These are phyloP conservation scores for Florisuga fusca DNA, from an alignment of 2,797 vertebrate genomes.

Conservation along the genomic window DNA sequence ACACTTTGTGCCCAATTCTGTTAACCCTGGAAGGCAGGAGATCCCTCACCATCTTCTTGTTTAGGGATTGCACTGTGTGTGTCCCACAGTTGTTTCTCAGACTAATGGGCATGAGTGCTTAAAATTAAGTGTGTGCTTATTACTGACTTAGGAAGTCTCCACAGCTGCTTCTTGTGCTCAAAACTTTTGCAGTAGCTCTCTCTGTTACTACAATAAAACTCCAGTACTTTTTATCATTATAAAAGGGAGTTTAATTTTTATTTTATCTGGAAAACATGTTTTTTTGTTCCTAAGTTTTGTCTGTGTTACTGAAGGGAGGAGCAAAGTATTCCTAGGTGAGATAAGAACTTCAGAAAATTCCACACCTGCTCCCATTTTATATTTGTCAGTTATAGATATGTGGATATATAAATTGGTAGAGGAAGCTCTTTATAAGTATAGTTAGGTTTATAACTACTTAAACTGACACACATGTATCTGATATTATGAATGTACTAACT, in stretches of 20 bases:
- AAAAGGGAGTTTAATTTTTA: background rate
- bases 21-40: background rate
- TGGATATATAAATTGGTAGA: background rate
- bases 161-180: rapidly evolving
- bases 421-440: background rate
- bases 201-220: background rate
- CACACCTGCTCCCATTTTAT: background rate
- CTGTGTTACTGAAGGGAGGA: background rate
- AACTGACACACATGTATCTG: background rate
- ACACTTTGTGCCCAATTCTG: background rate
- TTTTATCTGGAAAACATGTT: background rate
- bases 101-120: rapidly evolving
- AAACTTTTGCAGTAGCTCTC: background rate
- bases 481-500: background rate
- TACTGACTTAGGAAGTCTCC: background rate
- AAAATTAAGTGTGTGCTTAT: background rate
- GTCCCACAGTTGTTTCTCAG: background rate
- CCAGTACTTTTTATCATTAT: background rate
- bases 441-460: background rate
- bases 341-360: background rate
- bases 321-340: background rate
- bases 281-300: rapidly evolving
- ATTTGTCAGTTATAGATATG: rapidly evolving
- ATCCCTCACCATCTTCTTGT: background rate
- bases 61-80: background rate